A percentile compares a stretch with the other conserved stretches of the same genome.
Evolutionary conservation across 2,113 vertebrate species (phyloP).

Genomic region (Lophius piscatorius): DNA sequence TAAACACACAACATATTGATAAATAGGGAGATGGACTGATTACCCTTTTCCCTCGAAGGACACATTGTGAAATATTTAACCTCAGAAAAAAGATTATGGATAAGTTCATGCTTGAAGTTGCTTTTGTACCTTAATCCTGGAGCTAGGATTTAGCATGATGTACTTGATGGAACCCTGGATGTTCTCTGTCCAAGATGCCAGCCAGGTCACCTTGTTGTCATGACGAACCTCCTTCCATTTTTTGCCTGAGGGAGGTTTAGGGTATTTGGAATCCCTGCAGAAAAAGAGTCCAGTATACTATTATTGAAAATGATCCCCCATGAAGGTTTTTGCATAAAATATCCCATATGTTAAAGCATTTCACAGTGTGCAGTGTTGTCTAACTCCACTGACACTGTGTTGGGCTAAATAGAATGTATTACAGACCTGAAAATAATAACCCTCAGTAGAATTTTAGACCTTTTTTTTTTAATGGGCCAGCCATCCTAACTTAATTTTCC

Average conservation of each 20-base stretch:
- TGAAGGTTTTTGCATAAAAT: background rate
- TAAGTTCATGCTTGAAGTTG: background rate
- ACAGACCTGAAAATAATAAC: too few species aligned
- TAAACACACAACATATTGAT: background rate
- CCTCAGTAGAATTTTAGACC: background rate
- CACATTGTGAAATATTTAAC: background rate
- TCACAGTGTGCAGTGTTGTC: background rate
- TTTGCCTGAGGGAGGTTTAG: slow-evolving; percentile 88
- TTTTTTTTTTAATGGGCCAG: background rate
- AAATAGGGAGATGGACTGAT: background rate
- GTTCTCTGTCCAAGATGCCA: slow-evolving; percentile 97
- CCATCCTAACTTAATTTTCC: too few species aligned
- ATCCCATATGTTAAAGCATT: too few species aligned
- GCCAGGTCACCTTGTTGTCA: slow-evolving; percentile 97
- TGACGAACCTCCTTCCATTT: slow-evolving; percentile 96
- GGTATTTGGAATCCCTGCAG: slow-evolving; percentile 91
- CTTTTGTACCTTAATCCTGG: slow-evolving; percentile 90
- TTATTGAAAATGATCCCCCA: background rate
- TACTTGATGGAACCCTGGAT: slow-evolving; percentile 98
- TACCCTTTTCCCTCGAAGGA: background rate
- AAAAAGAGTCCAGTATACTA: background rate
- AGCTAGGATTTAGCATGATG: slow-evolving; percentile 97
- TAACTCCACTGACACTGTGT: background rate
- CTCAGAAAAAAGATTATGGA: background rate
- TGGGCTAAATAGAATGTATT: too few species aligned